Percentiles rank a stretch among this genome's conserved stretches.
phyloP scores from a whole-genome alignment of 1,140 invertebrate genomes.

The Aplysia californica region DNA sequence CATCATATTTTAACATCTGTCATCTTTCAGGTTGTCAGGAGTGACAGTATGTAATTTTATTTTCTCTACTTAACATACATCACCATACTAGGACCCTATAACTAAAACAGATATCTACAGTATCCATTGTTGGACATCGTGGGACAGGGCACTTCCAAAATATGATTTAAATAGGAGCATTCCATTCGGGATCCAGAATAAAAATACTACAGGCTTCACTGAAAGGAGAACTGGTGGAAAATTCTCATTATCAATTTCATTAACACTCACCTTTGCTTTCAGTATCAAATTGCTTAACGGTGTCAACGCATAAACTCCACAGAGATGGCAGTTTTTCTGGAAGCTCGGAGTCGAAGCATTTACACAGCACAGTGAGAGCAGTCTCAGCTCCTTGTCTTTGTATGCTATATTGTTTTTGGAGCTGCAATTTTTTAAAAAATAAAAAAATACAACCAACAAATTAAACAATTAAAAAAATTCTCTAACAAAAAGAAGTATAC shows the following conservation, averaged over 20 bases:
- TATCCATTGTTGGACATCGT: too few species aligned
- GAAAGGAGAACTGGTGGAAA: too few species aligned
- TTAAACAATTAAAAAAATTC: too few species aligned
- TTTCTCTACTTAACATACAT: too few species aligned
- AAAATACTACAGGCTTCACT: not conserved
- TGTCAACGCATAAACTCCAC: slow-evolving; percentile 45
- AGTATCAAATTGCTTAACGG: not conserved
- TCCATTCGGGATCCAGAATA: not conserved
- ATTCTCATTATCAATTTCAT: not conserved
- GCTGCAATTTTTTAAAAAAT: slow-evolving; percentile 38
- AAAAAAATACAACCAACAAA: too few species aligned
- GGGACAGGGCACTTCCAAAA: too few species aligned
- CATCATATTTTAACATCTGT: too few species aligned
- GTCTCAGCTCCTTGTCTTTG: slow-evolving; percentile 54
- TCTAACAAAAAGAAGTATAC: too few species aligned
- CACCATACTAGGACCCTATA: not conserved
- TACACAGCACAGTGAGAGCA: slow-evolving; percentile 49
- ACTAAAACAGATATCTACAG: not conserved
- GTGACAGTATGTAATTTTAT: too few species aligned
- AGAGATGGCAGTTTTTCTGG: slow-evolving; percentile 46
- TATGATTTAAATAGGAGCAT: not conserved
- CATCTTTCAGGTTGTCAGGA: too few species aligned
- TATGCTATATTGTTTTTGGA: slow-evolving; percentile 43
- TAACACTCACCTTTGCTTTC: not conserved
- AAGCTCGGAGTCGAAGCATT: slow-evolving; percentile 41